These are phyloP conservation scores for Ryuthela nishihirai DNA, from an alignment of 2,888 invertebrate species.

Conservation along the genomic window DNA sequence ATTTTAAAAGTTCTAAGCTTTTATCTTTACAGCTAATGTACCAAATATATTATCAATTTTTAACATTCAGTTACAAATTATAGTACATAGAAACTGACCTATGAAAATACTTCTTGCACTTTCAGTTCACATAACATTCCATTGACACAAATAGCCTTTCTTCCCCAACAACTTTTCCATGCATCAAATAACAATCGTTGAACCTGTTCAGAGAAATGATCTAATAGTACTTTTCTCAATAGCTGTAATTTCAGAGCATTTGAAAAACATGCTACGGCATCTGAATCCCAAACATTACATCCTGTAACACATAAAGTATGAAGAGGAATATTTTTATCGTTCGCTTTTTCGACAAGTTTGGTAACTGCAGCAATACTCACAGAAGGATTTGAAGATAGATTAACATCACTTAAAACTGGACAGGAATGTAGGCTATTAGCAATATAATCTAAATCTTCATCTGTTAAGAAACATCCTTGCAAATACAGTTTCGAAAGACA, in stretches of 20 bases:
- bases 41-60: too few species aligned
- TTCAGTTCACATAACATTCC: conserved; percentile 19
- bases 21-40: too few species aligned
- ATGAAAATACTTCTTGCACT: too few species aligned
- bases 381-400: conserved; percentile 15
- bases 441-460: conserved; percentile 9
- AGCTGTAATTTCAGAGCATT: conserved; percentile 1
- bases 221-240: conserved; percentile 5
- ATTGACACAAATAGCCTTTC: conserved; percentile 6
- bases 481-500: conserved; percentile 7
- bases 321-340: background rate
- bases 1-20: too few species aligned
- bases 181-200: conserved; percentile 3
- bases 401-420: background rate
- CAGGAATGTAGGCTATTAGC: background rate
- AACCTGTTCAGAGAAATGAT: conserved; percentile 2
- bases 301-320: conserved; percentile 1
- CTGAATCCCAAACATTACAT: conserved; percentile 10
- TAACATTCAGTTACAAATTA: too few species aligned
- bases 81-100: too few species aligned
- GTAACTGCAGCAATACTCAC: conserved; percentile 1
- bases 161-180: conserved; percentile 10
- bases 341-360: conserved; percentile 1
- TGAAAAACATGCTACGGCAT: background rate
- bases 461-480: conserved; percentile 14